These are phyloP conservation scores for Zaprionus tsacasi DNA, from an alignment of 1,140 invertebrate genomes.

Conservation along the genomic window DNA sequence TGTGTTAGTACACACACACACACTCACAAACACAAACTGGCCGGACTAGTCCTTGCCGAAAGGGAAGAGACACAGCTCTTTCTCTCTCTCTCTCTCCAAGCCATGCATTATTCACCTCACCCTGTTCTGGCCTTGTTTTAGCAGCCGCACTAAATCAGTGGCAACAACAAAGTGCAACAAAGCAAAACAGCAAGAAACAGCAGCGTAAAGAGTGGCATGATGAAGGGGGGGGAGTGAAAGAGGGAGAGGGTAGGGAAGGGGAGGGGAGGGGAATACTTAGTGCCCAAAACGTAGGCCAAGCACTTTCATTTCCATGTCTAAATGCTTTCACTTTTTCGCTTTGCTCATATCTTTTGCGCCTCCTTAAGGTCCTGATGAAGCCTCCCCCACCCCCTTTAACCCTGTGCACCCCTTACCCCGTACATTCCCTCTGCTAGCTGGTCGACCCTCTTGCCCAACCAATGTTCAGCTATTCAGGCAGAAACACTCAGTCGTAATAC, in stretches of 20 bases:
- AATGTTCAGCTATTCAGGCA: slow-evolving; percentile 17
- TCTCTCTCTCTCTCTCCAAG: slow-evolving; percentile 9
- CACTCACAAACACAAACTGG: neutral
- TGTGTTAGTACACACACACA: slow-evolving; percentile 12
- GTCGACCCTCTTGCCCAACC: neutral
- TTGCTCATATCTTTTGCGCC: slow-evolving; percentile 31
- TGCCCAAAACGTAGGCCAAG: slow-evolving; percentile 13
- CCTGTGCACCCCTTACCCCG: neutral
- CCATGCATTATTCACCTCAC: slow-evolving; percentile 50
- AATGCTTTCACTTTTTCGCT: slow-evolving; percentile 41
- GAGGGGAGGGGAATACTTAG: neutral
- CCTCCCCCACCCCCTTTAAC: neutral
- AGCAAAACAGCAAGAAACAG: slow-evolving; percentile 7
- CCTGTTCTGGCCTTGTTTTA: slow-evolving; percentile 56
- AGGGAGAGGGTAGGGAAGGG: neutral
- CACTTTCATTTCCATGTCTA: slow-evolving; percentile 53
- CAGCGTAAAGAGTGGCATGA: neutral
- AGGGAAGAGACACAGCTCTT: neutral
- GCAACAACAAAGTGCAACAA: slow-evolving; percentile 8
- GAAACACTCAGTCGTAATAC: slow-evolving; percentile 71
- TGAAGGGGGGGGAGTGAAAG: neutral
- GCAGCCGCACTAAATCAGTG: slow-evolving; percentile 33
- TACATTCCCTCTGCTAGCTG: neutral
- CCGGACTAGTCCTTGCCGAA: neutral
- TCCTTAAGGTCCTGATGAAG: slow-evolving; percentile 3